Evolutionary conservation across 2,113 vertebrate species (phyloP).

Genomic region (Equus przewalskii): DNA sequence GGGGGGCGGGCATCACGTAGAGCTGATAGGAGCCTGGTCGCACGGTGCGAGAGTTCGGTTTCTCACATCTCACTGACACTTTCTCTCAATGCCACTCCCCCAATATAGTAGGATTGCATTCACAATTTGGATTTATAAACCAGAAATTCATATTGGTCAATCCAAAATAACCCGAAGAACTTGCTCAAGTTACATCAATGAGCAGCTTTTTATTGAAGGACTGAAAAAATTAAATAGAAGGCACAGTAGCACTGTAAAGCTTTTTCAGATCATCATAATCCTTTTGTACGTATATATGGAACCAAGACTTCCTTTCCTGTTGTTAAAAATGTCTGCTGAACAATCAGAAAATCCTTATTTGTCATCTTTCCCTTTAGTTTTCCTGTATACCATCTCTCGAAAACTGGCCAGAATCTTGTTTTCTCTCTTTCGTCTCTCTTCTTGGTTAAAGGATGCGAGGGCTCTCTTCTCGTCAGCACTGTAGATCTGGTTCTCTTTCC

Average conservation of each 20-base stretch:
- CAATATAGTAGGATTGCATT: constrained; percentile 25
- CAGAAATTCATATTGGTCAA: constrained; percentile 40
- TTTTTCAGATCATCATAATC: constrained; percentile 47
- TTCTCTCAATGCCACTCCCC: constrained; percentile 40
- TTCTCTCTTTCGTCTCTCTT: constrained; percentile 97
- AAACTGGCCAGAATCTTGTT: constrained; percentile 99
- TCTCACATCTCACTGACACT: constrained; percentile 1
- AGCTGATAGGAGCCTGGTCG: neutral
- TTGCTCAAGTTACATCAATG: constrained; percentile 65
- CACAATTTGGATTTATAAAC: constrained; percentile 71
- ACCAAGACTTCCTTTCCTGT: constrained; percentile 48
- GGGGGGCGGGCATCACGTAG: neutral
- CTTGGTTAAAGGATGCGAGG: constrained; percentile 98
- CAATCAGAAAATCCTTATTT: constrained; percentile 87
- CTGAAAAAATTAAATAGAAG: constrained; percentile 75
- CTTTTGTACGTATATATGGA: constrained; percentile 50
- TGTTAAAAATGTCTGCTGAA: neutral
- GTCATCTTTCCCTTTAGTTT: constrained; percentile 98
- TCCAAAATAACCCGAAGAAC: constrained; percentile 67
- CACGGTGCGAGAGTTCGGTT: neutral
- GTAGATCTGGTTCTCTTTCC: constrained; percentile 99
- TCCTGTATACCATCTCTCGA: constrained; percentile 98
- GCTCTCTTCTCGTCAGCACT: constrained; percentile 98
- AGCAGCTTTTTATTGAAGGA: constrained; percentile 61
- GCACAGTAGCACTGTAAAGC: constrained; percentile 79